Evolutionary conservation across 2,797 vertebrate species (phyloP).

Genomic region (Fistularia tabacaria): DNA sequence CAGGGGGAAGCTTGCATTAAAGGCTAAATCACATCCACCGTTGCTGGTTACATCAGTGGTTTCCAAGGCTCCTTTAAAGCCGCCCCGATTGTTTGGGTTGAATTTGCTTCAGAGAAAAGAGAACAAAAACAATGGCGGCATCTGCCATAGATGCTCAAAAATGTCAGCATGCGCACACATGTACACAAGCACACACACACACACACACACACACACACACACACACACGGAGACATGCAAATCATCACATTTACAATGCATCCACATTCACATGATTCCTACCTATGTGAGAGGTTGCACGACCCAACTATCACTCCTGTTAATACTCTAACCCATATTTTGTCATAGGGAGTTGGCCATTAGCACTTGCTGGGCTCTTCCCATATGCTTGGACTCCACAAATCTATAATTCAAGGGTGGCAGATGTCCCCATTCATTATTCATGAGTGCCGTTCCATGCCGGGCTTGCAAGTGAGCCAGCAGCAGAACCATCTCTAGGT

Average conservation of each 20-base stretch:
- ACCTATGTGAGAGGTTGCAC: conserved; percentile 36
- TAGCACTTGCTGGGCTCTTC: conserved; percentile 71
- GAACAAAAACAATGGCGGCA: no score
- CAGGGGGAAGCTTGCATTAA: conserved; percentile 41
- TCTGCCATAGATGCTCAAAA: conserved; percentile 5
- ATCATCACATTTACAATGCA: conserved; percentile 48
- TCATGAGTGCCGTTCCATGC: conserved; percentile 70
- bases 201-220: conserved; percentile 9
- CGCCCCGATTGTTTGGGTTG: conserved; percentile 6
- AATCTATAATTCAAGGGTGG: conserved; percentile 82
- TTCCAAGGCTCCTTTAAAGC: conserved; percentile 17
- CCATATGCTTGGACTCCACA: conserved; percentile 75
- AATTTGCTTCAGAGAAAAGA: conserved; percentile 10
- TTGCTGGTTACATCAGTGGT: conserved; percentile 20
- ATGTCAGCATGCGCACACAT: not conserved
- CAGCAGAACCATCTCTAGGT: conserved; percentile 55
- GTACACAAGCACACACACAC: conserved; percentile 1
- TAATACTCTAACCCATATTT: conserved; percentile 65
- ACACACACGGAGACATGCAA: conserved; percentile 34
- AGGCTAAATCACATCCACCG: conserved; percentile 34
- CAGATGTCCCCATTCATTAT: conserved; percentile 81
- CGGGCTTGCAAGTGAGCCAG: conserved; percentile 54
- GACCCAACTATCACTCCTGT: conserved; percentile 57
- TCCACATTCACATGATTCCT: conserved; percentile 28
- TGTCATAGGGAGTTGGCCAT: conserved; percentile 71